Percentiles rank a stretch among this genome's conserved stretches.
Evolutionary conservation across 2,113 vertebrate species (phyloP).

Genomic region (Nipponia nippon): DNA sequence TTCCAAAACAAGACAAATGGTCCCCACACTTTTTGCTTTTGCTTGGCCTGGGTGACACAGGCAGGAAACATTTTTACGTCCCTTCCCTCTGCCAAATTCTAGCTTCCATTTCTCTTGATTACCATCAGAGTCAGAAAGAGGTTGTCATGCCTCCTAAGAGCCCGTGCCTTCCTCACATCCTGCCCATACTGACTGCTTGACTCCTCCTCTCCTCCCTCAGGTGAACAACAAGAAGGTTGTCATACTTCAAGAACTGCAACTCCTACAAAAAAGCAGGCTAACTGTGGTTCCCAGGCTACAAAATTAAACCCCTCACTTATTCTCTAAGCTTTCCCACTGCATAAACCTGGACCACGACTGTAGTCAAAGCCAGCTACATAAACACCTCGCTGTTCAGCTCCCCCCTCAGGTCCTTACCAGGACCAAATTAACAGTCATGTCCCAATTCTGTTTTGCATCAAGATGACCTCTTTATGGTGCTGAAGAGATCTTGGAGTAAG

Average conservation of each 20-base stretch:
- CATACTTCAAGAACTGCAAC: not conserved
- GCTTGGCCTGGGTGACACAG: not conserved
- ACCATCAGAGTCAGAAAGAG: not conserved
- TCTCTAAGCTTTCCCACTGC: not conserved
- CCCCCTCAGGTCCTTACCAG: not conserved
- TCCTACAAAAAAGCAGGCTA: not conserved
- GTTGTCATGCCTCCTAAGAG: not conserved
- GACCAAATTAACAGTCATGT: not conserved
- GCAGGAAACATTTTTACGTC: not conserved
- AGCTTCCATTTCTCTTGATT: not conserved
- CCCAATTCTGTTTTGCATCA: not conserved
- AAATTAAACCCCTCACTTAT: not conserved
- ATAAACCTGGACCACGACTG: fast-evolving
- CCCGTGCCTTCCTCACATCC: fast-evolving
- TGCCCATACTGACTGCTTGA: not conserved
- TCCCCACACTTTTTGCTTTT: not conserved
- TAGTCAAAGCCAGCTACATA: not conserved
- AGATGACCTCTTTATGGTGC: not conserved
- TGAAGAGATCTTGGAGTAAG: not conserved
- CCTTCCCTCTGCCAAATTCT: not conserved
- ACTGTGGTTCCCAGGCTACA: not conserved
- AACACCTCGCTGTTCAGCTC: not conserved
- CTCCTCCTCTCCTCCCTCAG: not conserved
- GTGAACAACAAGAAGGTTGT: not conserved
- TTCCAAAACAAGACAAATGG: not conserved